Base-by-base conservation (phyloP, 2,888 invertebrate species). In the Sarcophaga carnaria region DNA sequence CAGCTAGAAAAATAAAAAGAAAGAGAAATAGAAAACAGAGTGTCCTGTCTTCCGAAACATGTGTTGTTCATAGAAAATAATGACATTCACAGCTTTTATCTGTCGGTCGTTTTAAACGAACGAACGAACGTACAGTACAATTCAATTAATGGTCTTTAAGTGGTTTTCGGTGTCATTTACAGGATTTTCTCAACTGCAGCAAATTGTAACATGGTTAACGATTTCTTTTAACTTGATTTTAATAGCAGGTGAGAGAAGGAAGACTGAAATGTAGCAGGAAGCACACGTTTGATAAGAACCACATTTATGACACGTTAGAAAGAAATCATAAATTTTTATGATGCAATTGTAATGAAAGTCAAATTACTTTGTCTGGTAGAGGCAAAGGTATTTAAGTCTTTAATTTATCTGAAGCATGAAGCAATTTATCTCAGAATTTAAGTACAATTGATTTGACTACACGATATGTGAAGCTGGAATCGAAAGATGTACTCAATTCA, bases 121-220 rank as follows among this genome's bases (percentile, higher is more conserved):
- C 37, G 37, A 4, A 27, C 25, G 27, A 1, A 37, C 10, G 37
- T 37, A 70, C 85, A 64, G 64, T 79, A 76, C 75, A 82, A 80
- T 76, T 82, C 86, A 86, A 82, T 86, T 86, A 85, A 85, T 80
- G 76, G 27, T 27, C 62, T 77, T 80, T 85, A 81, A 82, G 62
- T 82, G 82, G 82, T 76, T 86, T 83, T 76, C 74, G 37, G 72
- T 62, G 75, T 79, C 47, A 22, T 74, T 78, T 64, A 1, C 14
- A 14, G 22, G 22, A 66, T 80, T 80, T 20, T 69, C 62, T 75
- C 54, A 76, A 22, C 47, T 69, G 17, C 17, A 54, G 10, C 6
- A 59, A 54, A 25, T 45, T 4, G 20, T 74, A 83, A 83, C 49
- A 27, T 60, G 22, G 71, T 78, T 74, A 79, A 74, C 12, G 14